Percentiles rank a stretch among this genome's conserved stretches.
These are phyloP conservation scores for Percopsis omiscomaycus DNA, from an alignment of 2,797 vertebrate genomes.

Conservation along the genomic window DNA sequence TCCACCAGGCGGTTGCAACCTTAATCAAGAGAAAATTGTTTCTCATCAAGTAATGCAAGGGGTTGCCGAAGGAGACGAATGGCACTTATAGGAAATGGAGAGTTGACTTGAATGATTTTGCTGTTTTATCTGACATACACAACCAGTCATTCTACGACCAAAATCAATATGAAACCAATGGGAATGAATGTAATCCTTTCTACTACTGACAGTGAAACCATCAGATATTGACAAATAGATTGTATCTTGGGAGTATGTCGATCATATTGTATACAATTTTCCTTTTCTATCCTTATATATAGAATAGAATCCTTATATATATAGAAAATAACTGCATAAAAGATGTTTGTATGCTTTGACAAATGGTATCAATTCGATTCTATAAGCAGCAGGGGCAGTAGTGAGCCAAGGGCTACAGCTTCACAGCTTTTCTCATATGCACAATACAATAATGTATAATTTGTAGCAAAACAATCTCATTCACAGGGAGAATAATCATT, in stretches of 20 bases:
- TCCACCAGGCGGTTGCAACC: conserved; percentile 66
- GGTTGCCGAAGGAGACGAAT: neutral
- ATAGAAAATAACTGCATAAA: neutral
- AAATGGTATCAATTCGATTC: too few relatives aligned
- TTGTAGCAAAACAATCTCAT: too few relatives aligned
- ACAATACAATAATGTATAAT: too few relatives aligned
- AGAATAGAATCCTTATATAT: too few relatives aligned
- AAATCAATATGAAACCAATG: neutral
- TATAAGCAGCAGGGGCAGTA: too few relatives aligned
- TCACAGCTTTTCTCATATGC: too few relatives aligned
- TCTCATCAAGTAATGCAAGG: conserved; percentile 66
- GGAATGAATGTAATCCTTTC: neutral
- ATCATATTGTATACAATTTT: neutral
- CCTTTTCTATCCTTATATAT: too few relatives aligned
- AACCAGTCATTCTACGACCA: neutral
- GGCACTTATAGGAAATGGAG: neutral
- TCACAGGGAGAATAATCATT: too few relatives aligned
- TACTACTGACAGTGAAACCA: neutral
- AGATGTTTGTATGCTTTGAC: too few relatives aligned
- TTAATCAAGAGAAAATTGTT: conserved; percentile 83
- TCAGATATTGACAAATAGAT: neutral
- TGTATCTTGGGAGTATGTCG: neutral
- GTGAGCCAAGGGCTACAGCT: too few relatives aligned
- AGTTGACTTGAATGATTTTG: neutral
- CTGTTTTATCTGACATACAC: neutral